These are phyloP conservation scores for Macheiramphus alcinus DNA, from an alignment of 2,113 vertebrate species.

Conservation along the genomic window DNA sequence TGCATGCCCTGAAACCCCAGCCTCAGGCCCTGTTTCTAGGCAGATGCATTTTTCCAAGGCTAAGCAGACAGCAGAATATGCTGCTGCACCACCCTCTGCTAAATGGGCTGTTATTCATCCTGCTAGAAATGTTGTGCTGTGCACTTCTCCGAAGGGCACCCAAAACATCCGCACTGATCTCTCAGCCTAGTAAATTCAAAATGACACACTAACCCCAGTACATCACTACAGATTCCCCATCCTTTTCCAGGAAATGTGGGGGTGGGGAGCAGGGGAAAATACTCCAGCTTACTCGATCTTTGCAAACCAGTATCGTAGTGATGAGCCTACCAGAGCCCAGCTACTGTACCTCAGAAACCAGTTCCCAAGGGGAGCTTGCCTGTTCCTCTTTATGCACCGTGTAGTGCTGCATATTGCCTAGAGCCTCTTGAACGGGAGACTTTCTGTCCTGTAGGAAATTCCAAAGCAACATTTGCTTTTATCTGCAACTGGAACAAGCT, in stretches of 20 bases:
- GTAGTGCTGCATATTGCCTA: background rate
- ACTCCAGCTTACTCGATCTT: background rate
- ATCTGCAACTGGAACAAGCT: background rate
- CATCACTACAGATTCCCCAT: background rate
- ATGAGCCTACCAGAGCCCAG: background rate
- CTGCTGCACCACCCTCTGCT: background rate
- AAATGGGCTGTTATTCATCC: background rate
- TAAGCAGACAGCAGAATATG: background rate
- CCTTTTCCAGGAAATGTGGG: conserved; percentile 1
- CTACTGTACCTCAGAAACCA: background rate
- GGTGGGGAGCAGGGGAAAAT: background rate
- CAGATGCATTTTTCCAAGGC: background rate
- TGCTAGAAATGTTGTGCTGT: background rate
- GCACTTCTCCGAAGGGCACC: background rate
- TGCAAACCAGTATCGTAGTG: background rate
- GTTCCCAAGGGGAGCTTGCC: background rate
- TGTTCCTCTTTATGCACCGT: background rate
- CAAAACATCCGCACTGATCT: background rate
- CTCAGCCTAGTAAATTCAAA: background rate
- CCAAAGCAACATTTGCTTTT: background rate
- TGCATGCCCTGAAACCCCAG: background rate
- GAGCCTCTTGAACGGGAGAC: background rate
- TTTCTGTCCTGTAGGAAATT: background rate
- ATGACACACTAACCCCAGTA: background rate
- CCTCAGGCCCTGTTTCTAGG: background rate